Evolutionary conservation across 1,140 invertebrate genomes (phyloP), one percentile per base, ranked within the genome.

Genomic region (Zaprionus camerounensis): DNA sequence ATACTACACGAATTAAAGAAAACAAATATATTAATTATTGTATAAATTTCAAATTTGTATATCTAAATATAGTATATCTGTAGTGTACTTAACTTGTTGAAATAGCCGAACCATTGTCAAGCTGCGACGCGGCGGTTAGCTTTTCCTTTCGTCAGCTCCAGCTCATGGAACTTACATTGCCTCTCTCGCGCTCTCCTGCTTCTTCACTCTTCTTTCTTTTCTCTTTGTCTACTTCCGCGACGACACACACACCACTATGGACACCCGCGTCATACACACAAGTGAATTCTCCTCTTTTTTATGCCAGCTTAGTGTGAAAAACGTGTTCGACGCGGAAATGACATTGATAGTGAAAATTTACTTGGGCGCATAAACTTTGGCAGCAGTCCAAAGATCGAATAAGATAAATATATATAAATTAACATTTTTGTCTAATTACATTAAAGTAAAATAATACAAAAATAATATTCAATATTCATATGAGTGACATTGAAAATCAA

Each of bases 261-360:
- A 22, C 78, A 31, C 53, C 49, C 36, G 34, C 41, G 53, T 58
- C 74, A 51, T 63, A 71, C 70, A 62, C 41, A 67, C 73, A 66
- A 76, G 75, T 55, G 78, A 68, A 73, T 77, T 78, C 80, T 77
- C 17, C 71, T 46, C 53, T 71, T 71, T 62, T 71, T 82, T 73
- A 70, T 57, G 57, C 9, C 51, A 74, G 76, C 82, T 86, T 84
- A 87, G 78, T 84, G 81, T 76, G 69, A 72, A 88, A 87, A 87
- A 87, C 84, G 84, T 88, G 84, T 84, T 90, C 81, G 56, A 80
- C 77, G 84, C 81, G 85, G 84, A 88, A 87, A 81, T 88, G 84
- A 81, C 84, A 87, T 87, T 87, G 84, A 87, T 88, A 88, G 84
- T 88, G 85, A 87, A 87, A 88, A 84, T 79, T 76, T 51, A 72